These are phyloP conservation scores for Hippocampus guttulatus DNA, from an alignment of 2,113 vertebrate species.

Conservation along the genomic window DNA sequence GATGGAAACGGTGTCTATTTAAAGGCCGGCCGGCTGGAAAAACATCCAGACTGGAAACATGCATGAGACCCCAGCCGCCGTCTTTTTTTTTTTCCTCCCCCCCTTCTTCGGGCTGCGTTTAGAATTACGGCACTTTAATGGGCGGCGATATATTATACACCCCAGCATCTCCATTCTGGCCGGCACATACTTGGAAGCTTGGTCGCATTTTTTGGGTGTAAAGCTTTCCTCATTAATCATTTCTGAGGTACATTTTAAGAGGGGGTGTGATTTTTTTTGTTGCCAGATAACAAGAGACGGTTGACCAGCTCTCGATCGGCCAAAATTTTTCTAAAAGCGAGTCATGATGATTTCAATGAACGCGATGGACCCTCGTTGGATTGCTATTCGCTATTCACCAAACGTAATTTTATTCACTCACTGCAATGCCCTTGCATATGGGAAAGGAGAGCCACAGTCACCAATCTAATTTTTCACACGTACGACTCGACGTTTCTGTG, in stretches of 20 bases:
- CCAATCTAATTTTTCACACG: too few species aligned
- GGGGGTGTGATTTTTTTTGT: not conserved
- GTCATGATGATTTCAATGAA: not conserved
- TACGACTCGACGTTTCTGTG: not conserved
- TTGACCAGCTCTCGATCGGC: too few species aligned
- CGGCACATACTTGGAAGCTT: slow-evolving; percentile 37
- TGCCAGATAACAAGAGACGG: not conserved
- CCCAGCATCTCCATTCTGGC: slow-evolving; percentile 38
- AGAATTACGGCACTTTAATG: slow-evolving; percentile 46
- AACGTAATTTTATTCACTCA: too few species aligned
- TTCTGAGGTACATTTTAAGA: too few species aligned
- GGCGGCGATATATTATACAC: slow-evolving; percentile 41
- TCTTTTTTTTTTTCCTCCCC: slow-evolving; percentile 29
- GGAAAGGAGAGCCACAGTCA: too few species aligned
- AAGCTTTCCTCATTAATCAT: too few species aligned
- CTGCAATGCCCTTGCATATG: too few species aligned
- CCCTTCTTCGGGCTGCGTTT: slow-evolving; percentile 38
- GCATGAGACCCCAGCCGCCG: slow-evolving; percentile 38
- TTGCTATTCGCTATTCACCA: too few species aligned
- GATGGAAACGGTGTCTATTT: slow-evolving; percentile 68
- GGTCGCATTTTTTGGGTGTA: slow-evolving; percentile 19
- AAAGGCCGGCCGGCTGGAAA: slow-evolving; percentile 51
- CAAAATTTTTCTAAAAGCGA: not conserved
- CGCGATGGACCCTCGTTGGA: not conserved
- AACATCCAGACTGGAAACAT: slow-evolving; percentile 58